Conservation (phyloP, 1,140 invertebrate species). For the Cydia fagiglandana region DNA sequence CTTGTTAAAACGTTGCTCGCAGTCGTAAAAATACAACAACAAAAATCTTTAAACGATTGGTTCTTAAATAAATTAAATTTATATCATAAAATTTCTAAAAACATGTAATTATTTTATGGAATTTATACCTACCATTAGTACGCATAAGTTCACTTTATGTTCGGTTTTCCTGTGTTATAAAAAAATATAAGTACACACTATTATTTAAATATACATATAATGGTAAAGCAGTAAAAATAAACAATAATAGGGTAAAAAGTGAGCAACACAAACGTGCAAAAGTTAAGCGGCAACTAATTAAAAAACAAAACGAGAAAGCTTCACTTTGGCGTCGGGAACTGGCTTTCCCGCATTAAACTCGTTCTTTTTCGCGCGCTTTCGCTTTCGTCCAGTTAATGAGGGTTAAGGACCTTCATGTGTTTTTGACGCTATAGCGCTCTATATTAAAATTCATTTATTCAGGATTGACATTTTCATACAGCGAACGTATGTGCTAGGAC, state of each 20-base stretch:
- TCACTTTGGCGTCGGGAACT: constrained; percentile 59
- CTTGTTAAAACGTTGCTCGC: not conserved
- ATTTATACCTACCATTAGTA: too few relatives aligned
- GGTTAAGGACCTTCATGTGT: constrained; percentile 67
- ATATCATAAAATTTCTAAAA: not conserved
- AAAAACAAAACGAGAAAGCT: constrained; percentile 69
- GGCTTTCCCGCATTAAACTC: constrained; percentile 72
- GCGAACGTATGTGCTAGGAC: not conserved
- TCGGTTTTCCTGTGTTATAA: not conserved
- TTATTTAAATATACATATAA: constrained; percentile 43
- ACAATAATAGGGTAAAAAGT: constrained; percentile 56
- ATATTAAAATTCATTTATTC: constrained; percentile 26
- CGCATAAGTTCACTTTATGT: too few relatives aligned
- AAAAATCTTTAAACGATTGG: not conserved
- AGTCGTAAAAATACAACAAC: not conserved
- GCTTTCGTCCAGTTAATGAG: constrained; percentile 73
- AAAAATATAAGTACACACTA: not conserved
- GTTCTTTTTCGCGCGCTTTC: constrained; percentile 70
- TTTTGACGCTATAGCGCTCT: constrained; percentile 55
- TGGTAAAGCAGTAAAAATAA: constrained; percentile 56
- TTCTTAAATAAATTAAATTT: not conserved
- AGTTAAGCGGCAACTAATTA: constrained; percentile 75
- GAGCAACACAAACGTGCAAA: constrained; percentile 62
- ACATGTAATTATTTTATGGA: too few relatives aligned
- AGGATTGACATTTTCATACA: not conserved